Base-by-base conservation (phyloP, 2,888 invertebrate genomes). In the Cremastobaeus sp. region DNA sequence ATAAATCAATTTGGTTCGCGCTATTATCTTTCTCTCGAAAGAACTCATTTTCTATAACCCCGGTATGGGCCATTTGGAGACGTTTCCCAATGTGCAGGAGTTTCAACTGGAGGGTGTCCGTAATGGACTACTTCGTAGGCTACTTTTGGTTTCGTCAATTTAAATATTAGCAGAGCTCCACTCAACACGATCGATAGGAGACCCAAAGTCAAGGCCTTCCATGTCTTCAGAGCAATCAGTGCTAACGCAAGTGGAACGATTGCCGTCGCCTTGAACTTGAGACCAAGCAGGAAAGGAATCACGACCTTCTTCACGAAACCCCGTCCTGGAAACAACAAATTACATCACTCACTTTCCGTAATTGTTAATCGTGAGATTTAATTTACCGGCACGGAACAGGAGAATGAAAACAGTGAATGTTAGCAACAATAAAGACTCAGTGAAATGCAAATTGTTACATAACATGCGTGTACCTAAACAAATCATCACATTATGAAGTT, bases 61-160 rank as follows among this genome's bases (percentile, higher is more conserved):
- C 84, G 81, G 77, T 87, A 88, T 3, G 88, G 88, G 59, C 87
- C 88, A 20, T 86, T 85, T 11, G 87, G 77, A 1, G 84, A 82
- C 0, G 84, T 77, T 66, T 88, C 88, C 88, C 88, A 88, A 55
- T 89, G 89, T 17, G 89, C 88, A 8, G 88, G 86, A 76, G 92
- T 92, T 80, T 92, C 92, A 1, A 92, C 90, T 12, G 92, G 91
- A 66, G 92, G 92, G 73, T 94, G 93, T 59, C 93, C 93, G 84
- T 94, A 94, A 87, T 95, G 95, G 78, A 95, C 93, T 47, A 95
- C 94, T 89, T 96, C 95, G 84, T 95, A 95, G 88, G 95, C 95
- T 77, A 95, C 93, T 89, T 95, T 95, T 64, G 95, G 95, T 84
- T 95, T 95, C 79, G 95, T 93, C 85, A 95, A 91, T 88, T 95